Percentiles rank a stretch among this genome's conserved stretches.
These are phyloP conservation scores for Streptopelia turtur DNA, from an alignment of 2,797 vertebrate species.

Conservation along the genomic window DNA sequence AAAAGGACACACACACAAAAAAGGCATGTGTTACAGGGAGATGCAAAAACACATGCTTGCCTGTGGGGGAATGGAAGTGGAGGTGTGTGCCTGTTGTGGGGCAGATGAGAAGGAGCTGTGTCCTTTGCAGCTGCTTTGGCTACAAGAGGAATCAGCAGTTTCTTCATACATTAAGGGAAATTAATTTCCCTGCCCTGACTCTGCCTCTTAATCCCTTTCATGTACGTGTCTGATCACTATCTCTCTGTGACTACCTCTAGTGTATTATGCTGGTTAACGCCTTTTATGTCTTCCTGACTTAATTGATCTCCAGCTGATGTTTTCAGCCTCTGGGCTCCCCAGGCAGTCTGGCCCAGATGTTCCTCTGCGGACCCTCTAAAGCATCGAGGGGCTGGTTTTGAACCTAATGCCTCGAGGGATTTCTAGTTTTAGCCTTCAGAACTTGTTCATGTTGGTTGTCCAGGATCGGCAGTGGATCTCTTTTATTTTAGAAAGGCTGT, in stretches of 20 bases:
- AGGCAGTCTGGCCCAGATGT: background rate
- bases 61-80: background rate
- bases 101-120: background rate
- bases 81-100: conserved; percentile 15
- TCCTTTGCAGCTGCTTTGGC: conserved; percentile 41
- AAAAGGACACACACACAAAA: background rate
- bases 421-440: background rate
- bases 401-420: background rate
- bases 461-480: background rate
- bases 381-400: background rate
- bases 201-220: conserved; percentile 27
- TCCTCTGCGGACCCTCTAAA: background rate
- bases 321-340: background rate
- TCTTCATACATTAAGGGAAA: conserved; percentile 27
- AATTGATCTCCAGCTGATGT: background rate
- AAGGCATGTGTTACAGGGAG: conserved; percentile 16
- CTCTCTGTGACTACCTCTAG: background rate
- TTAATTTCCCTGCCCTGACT: conserved; percentile 4
- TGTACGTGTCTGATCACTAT: background rate
- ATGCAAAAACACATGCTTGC: background rate
- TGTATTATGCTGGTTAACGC: background rate
- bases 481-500: background rate
- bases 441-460: background rate
- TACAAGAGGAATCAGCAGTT: conserved; percentile 1
- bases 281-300: background rate